These are phyloP conservation scores for Corapipo altera DNA, from an alignment of 2,113 vertebrate species.

Conservation along the genomic window DNA sequence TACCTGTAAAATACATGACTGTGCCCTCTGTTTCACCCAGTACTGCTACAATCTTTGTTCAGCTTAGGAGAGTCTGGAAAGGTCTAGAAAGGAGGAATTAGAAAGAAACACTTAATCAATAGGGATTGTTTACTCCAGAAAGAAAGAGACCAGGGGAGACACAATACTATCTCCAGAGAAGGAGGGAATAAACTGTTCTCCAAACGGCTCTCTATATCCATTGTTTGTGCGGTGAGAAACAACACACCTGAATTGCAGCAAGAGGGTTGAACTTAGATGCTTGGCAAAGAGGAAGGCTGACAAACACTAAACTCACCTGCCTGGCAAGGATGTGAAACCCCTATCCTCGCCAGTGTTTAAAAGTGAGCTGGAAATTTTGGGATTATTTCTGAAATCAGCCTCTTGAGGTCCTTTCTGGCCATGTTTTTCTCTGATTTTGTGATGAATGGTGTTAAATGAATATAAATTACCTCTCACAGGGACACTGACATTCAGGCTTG, in stretches of 20 bases:
- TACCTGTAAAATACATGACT: background rate
- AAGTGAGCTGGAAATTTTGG: background rate
- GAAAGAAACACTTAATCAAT: background rate
- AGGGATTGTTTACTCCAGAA: background rate
- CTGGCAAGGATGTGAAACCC: background rate
- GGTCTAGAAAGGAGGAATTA: background rate
- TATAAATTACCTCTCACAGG: slow-evolving; percentile 52
- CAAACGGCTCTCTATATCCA: background rate
- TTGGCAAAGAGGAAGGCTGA: background rate
- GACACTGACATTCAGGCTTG: background rate
- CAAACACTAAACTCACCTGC: background rate
- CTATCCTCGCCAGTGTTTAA: background rate
- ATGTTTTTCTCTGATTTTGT: slow-evolving; percentile 33
- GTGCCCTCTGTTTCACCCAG: background rate
- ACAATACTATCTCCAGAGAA: background rate
- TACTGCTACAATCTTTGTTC: background rate
- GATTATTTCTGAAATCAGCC: slow-evolving; percentile 23
- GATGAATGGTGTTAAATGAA: slow-evolving; percentile 58
- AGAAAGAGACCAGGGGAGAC: background rate
- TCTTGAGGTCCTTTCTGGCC: slow-evolving; percentile 22
- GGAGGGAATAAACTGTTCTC: background rate
- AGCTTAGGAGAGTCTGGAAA: background rate
- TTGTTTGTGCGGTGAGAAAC: background rate
- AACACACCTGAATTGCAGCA: background rate
- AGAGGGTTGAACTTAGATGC: background rate